Percentiles rank a stretch among this genome's conserved stretches.
Evolutionary conservation across 2,797 vertebrate species (phyloP).

Genomic region (Centropyge bicolor): DNA sequence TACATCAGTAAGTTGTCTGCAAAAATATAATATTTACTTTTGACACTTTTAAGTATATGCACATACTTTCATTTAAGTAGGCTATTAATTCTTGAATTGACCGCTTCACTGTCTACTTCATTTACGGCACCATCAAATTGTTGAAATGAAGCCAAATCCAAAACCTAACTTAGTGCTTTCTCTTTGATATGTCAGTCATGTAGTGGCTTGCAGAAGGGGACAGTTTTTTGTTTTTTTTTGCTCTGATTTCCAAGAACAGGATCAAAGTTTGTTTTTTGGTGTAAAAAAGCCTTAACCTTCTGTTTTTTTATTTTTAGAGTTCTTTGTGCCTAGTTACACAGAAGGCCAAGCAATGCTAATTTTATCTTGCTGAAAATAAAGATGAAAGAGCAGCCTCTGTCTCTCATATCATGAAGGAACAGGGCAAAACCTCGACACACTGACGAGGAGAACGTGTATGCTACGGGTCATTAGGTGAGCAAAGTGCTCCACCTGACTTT

Average conservation of each 20-base stretch:
- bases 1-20: neutral
- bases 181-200: slow-evolving; percentile 14
- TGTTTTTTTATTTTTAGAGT: slow-evolving; percentile 40
- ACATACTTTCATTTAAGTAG: neutral
- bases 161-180: neutral
- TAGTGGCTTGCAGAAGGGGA: neutral
- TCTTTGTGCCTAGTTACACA: slow-evolving; percentile 21
- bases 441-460: slow-evolving; percentile 33
- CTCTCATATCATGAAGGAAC: slow-evolving; percentile 32
- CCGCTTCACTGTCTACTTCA: neutral
- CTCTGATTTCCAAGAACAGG: slow-evolving; percentile 25
- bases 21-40: neutral
- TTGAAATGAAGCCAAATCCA: slow-evolving; percentile 3
- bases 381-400: slow-evolving; percentile 35
- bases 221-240: neutral
- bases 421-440: slow-evolving; percentile 9
- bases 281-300: slow-evolving; percentile 8
- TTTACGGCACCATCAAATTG: neutral
- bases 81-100: neutral
- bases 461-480: slow-evolving; percentile 21
- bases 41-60: neutral
- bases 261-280: slow-evolving; percentile 37
- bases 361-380: slow-evolving; percentile 56
- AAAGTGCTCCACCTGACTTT: slow-evolving; percentile 20
- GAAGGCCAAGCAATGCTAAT: slow-evolving; percentile 41